Conservation (phyloP, 2,888 invertebrate genomes). For the Troides helena region DNA sequence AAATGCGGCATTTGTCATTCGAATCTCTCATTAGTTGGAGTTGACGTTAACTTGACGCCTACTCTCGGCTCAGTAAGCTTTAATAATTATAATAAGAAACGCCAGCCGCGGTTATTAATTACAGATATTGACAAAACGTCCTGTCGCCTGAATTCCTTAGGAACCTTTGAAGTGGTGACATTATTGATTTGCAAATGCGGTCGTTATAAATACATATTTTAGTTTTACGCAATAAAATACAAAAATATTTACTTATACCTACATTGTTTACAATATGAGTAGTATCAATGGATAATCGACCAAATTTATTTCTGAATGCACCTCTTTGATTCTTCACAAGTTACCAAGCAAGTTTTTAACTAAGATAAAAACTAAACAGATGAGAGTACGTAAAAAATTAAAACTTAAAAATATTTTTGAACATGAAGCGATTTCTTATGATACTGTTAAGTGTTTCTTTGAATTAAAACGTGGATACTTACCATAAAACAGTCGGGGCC, state of each 20-base stretch:
- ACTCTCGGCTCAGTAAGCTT: constrained; percentile 65
- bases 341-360: too few relatives aligned
- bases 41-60: constrained; percentile 75
- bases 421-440: constrained; percentile 2
- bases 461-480: constrained; percentile 55
- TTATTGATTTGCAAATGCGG: constrained; percentile 48
- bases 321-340: too few relatives aligned
- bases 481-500: constrained; percentile 87
- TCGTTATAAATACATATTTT: constrained; percentile 30
- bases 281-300: too few relatives aligned
- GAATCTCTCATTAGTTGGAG: constrained; percentile 72
- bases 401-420: constrained; percentile 12
- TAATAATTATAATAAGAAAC: constrained; percentile 70
- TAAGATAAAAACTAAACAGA: background rate
- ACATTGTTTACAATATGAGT: too few relatives aligned
- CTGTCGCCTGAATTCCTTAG: constrained; percentile 47
- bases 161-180: constrained; percentile 48
- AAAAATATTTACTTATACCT: too few relatives aligned
- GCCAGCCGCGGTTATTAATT: constrained; percentile 66
- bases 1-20: constrained; percentile 73
- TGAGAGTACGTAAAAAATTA: background rate
- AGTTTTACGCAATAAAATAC: too few relatives aligned
- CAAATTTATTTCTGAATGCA: too few relatives aligned
- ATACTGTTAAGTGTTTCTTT: constrained; percentile 22
- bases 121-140: constrained; percentile 70